Percentiles rank a stretch among this genome's conserved stretches.
Conservation (phyloP, 2,797 vertebrate genomes). For the Synaphobranchus kaupii region DNA sequence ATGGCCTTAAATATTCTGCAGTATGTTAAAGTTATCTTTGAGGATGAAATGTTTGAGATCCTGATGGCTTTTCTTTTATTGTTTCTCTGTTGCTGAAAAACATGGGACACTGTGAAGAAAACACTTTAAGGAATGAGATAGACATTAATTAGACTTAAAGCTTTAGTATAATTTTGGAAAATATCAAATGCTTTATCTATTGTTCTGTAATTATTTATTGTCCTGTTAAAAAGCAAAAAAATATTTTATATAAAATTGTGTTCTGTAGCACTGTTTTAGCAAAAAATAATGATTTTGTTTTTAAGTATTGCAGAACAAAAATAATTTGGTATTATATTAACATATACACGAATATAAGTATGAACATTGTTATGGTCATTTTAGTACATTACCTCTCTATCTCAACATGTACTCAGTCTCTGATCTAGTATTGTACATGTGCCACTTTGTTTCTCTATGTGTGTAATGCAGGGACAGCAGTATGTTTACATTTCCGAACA, state of each 20-base stretch:
- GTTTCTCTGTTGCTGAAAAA: slow-evolving; percentile 44
- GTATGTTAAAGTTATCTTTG: slow-evolving; percentile 59
- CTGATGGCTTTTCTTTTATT: slow-evolving; percentile 60
- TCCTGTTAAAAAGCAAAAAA: slow-evolving; percentile 51
- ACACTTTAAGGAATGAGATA: slow-evolving; percentile 45
- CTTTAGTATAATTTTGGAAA: slow-evolving; percentile 33
- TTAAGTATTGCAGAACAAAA: slow-evolving; percentile 37
- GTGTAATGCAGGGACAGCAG: slow-evolving; percentile 48
- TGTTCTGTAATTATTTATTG: slow-evolving; percentile 42
- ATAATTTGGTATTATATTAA: slow-evolving; percentile 50
- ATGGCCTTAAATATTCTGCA: slow-evolving; percentile 73
- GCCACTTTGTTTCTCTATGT: slow-evolving; percentile 30
- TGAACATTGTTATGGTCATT: slow-evolving; percentile 51
- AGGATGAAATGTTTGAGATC: slow-evolving; percentile 51
- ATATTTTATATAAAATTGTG: slow-evolving; percentile 62
- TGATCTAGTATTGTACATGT: slow-evolving; percentile 49
- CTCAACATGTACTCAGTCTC: slow-evolving; percentile 45
- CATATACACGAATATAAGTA: slow-evolving; percentile 53
- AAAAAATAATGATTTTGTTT: no score
- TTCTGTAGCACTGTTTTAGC: slow-evolving; percentile 58
- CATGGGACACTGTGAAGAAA: slow-evolving; percentile 25
- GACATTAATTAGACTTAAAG: slow-evolving; percentile 53
- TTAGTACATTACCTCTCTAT: slow-evolving; percentile 51
- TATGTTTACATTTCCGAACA: slow-evolving; percentile 78
- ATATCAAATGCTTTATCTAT: slow-evolving; percentile 35